Evolutionary conservation across 2,888 invertebrate species (phyloP).

Genomic region (Ptychoptera albimana): DNA sequence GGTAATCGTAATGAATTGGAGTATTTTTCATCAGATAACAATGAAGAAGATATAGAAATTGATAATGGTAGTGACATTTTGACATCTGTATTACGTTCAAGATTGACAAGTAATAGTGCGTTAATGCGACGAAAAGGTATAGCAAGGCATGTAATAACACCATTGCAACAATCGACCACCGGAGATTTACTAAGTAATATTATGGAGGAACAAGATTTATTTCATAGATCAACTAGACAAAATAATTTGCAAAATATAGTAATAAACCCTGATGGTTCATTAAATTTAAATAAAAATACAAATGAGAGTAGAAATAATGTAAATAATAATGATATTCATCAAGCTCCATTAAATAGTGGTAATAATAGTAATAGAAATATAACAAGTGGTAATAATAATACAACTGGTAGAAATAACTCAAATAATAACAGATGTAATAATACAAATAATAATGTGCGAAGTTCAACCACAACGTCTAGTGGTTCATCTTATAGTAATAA

Average conservation of each 20-base stretch:
- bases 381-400: constrained; percentile 19
- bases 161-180: constrained; percentile 9
- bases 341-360: constrained; percentile 49
- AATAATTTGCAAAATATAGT: constrained; percentile 37
- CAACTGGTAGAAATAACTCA: constrained; percentile 16
- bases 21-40: constrained; percentile 43
- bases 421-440: constrained; percentile 16
- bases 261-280: constrained; percentile 37
- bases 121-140: constrained; percentile 33
- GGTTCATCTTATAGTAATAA: constrained; percentile 2
- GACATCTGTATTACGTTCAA: constrained; percentile 17
- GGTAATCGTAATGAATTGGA: constrained; percentile 52
- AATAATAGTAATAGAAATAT: constrained; percentile 31
- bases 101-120: constrained; percentile 23
- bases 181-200: constrained; percentile 51
- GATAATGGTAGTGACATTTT: constrained; percentile 30
- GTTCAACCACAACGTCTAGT: not conserved
- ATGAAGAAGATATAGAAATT: constrained; percentile 9
- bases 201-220: constrained; percentile 49
- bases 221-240: constrained; percentile 45
- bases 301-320: constrained; percentile 11
- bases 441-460: constrained; percentile 3
- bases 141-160: constrained; percentile 28
- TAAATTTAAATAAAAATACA: constrained; percentile 34
- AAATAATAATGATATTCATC: constrained; percentile 15